Evolutionary conservation across 2,113 vertebrate genomes (phyloP).

Genomic region (Fregata magnificens): DNA sequence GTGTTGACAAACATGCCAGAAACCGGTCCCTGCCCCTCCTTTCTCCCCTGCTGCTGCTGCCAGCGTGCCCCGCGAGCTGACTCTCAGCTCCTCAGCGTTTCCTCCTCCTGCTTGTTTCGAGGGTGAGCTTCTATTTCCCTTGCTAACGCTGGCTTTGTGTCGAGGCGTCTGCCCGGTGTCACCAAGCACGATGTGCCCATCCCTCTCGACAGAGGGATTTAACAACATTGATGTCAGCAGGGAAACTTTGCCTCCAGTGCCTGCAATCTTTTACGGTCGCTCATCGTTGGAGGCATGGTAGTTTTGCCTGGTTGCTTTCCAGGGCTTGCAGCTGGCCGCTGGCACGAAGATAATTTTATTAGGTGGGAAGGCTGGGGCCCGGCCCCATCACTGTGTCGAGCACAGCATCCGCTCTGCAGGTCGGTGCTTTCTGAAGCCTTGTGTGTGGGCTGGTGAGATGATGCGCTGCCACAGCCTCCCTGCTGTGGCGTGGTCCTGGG

Average conservation of each 20-base stretch:
- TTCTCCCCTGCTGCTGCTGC: background rate
- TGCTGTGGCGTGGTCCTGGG: background rate
- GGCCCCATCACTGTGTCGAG: accelerated
- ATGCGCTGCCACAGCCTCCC: accelerated
- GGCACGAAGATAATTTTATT: background rate
- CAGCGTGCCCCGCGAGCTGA: accelerated
- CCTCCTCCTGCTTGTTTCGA: background rate
- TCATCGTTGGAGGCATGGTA: background rate
- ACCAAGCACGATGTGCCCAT: background rate
- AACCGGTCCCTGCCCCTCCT: accelerated
- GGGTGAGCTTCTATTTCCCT: background rate
- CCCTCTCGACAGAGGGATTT: accelerated
- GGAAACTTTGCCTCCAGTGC: background rate
- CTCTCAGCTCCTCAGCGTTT: accelerated
- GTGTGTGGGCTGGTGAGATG: background rate
- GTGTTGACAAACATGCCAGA: background rate
- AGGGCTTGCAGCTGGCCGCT: background rate
- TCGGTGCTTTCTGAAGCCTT: background rate
- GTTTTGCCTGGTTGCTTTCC: background rate
- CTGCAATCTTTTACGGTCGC: accelerated
- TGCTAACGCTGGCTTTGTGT: accelerated
- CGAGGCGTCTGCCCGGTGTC: no score
- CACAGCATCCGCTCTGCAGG: background rate
- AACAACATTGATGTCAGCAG: background rate
- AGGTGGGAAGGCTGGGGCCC: background rate